These are phyloP conservation scores for Triplophysa dalaica DNA, from an alignment of 2,113 vertebrate species.

Conservation along the genomic window DNA sequence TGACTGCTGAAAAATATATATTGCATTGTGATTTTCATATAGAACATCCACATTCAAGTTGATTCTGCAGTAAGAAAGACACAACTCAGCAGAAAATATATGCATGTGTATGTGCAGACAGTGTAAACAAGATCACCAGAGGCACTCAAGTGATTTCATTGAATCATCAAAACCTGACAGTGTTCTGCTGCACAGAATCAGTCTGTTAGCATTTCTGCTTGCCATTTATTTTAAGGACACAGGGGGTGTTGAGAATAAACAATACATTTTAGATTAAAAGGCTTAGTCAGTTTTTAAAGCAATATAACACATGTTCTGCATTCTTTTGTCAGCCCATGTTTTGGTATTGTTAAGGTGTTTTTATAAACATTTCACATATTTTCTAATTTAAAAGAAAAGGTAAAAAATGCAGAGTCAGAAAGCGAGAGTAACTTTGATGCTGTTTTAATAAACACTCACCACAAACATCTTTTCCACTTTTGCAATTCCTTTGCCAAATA, in stretches of 20 bases:
- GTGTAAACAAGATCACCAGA: conserved; percentile 13
- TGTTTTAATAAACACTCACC: conserved; percentile 74
- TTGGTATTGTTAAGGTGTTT: neutral
- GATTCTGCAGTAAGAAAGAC: neutral
- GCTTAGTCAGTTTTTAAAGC: neutral
- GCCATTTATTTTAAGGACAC: neutral
- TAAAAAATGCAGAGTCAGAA: no score
- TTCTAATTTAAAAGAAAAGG: no score
- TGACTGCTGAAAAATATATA: neutral
- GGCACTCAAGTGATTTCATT: conserved; percentile 1
- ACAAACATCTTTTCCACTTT: conserved; percentile 97
- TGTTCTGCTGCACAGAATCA: neutral
- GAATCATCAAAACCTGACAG: conserved; percentile 11
- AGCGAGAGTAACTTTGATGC: no score
- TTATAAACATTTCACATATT: neutral
- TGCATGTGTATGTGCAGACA: neutral
- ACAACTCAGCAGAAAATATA: conserved; percentile 1
- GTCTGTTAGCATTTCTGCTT: neutral
- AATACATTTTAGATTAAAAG: neutral
- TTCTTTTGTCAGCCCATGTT: neutral
- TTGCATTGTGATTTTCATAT: neutral
- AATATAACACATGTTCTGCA: neutral
- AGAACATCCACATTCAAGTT: neutral
- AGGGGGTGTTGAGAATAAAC: neutral
- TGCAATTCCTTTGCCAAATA: conserved; percentile 96